phyloP scores from a whole-genome alignment of 2,797 vertebrate genomes.

The Lindbergichthys nudifrons region DNA sequence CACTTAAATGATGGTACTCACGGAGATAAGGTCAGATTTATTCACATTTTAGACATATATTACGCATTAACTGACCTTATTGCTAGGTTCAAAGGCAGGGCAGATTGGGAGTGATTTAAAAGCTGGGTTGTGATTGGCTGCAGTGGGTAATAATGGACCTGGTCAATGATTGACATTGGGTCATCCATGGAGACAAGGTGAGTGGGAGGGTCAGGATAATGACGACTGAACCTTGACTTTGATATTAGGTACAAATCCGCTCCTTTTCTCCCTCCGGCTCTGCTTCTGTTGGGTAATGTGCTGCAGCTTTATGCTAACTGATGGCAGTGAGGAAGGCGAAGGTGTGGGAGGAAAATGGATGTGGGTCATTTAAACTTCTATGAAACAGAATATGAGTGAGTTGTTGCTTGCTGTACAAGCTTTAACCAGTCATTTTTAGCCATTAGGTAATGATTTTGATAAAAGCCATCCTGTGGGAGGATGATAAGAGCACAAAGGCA shows the following conservation, averaged over 20 bases:
- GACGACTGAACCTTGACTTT: constrained; percentile 63
- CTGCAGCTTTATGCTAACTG: constrained; percentile 68
- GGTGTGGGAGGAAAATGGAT: constrained; percentile 77
- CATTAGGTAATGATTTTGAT: constrained; percentile 82
- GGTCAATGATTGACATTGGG: constrained; percentile 64
- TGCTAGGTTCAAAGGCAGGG: constrained; percentile 66
- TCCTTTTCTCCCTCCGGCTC: constrained; percentile 47
- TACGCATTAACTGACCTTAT: constrained; percentile 51
- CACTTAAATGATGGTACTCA: not conserved
- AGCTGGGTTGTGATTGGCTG: constrained; percentile 60
- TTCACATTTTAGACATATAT: constrained; percentile 56
- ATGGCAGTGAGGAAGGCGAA: constrained; percentile 54
- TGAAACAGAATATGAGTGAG: constrained; percentile 71
- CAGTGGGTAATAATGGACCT: constrained; percentile 49
- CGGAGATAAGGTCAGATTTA: constrained; percentile 38
- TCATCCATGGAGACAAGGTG: constrained; percentile 64
- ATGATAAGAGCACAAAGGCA: constrained; percentile 74
- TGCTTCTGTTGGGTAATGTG: constrained; percentile 55
- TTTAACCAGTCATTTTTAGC: constrained; percentile 64
- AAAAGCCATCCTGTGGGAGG: constrained; percentile 77
- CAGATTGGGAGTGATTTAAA: constrained; percentile 59
- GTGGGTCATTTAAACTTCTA: constrained; percentile 73
- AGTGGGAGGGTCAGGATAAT: constrained; percentile 63
- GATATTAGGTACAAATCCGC: constrained; percentile 43
- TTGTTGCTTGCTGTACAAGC: constrained; percentile 59